These are phyloP conservation scores for Rhinatrema bivittatum DNA, from an alignment of 2,797 vertebrate species.

Conservation along the genomic window DNA sequence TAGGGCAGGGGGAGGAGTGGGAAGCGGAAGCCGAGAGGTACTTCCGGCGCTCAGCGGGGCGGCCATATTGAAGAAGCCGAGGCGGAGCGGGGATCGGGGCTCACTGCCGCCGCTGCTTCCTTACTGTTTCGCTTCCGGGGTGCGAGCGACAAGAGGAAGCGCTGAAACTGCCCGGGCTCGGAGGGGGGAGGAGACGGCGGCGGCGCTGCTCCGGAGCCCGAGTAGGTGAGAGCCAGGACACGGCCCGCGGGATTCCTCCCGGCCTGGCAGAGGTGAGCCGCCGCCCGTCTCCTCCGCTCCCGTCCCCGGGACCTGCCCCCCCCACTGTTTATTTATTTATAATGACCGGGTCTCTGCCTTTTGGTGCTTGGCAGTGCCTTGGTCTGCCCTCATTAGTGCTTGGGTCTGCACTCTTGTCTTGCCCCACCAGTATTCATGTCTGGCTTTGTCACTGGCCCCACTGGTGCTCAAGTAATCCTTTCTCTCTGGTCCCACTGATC, in stretches of 20 bases:
- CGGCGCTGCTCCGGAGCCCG: constrained; percentile 10
- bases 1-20: neutral
- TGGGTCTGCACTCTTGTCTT: too few species aligned
- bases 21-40: constrained; percentile 40
- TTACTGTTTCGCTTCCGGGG: too few species aligned
- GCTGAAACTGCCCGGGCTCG: constrained; percentile 34
- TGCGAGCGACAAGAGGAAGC: too few species aligned
- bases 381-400: too few species aligned
- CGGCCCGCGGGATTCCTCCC: constrained; percentile 4
- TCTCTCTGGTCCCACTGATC: too few species aligned
- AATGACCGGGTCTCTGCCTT: too few species aligned
- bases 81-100: constrained; percentile 19
- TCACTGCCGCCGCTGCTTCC: too few species aligned
- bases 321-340: too few species aligned
- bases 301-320: constrained; percentile 1
- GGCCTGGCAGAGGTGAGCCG: constrained; percentile 7
- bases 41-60: constrained; percentile 53
- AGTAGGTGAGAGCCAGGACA: constrained; percentile 23
- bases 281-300: neutral
- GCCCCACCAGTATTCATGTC: too few species aligned
- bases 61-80: constrained; percentile 60
- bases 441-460: too few species aligned
- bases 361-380: neutral
- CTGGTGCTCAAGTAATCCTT: neutral
- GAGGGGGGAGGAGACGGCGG: constrained; percentile 42